phyloP scores from a whole-genome alignment of 2,888 invertebrate species.

The Drosophila percnosoma region DNA sequence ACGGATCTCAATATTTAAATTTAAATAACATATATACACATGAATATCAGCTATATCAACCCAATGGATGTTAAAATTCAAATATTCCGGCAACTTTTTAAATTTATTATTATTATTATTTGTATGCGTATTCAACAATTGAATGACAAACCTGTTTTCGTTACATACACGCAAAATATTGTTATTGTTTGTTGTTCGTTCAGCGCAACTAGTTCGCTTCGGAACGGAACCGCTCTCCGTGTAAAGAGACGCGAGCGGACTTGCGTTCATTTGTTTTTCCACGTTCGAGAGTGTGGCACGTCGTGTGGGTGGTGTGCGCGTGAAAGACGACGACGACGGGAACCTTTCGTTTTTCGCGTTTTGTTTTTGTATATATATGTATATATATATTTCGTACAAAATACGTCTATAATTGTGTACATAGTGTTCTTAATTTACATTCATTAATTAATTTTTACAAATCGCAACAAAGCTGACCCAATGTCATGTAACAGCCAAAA shows the following conservation, averaged over 20 bases:
- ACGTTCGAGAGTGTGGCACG: conserved; percentile 64
- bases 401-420: conserved; percentile 62
- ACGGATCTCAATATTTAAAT: not conserved
- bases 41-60: not conserved
- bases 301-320: conserved; percentile 65
- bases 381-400: conserved; percentile 67
- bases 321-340: conserved; percentile 66
- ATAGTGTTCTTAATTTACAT: conserved; percentile 63
- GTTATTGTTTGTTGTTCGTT: conserved; percentile 21
- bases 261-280: conserved; percentile 60
- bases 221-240: conserved; percentile 38
- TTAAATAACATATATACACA: not conserved
- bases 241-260: conserved; percentile 29
- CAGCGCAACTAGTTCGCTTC: conserved; percentile 40
- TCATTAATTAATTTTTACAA: conserved; percentile 40
- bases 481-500: conserved; percentile 68
- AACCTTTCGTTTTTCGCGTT: conserved; percentile 73
- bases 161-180: not conserved
- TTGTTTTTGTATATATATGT: conserved; percentile 75
- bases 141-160: conserved; percentile 11
- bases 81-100: not conserved
- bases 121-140: too few relatives aligned
- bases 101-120: conserved; percentile 4
- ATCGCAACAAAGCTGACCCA: conserved; percentile 29
- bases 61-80: not conserved